phyloP scores from a whole-genome alignment of 2,888 invertebrate species.

The Tetrapedia diversipes region DNA sequence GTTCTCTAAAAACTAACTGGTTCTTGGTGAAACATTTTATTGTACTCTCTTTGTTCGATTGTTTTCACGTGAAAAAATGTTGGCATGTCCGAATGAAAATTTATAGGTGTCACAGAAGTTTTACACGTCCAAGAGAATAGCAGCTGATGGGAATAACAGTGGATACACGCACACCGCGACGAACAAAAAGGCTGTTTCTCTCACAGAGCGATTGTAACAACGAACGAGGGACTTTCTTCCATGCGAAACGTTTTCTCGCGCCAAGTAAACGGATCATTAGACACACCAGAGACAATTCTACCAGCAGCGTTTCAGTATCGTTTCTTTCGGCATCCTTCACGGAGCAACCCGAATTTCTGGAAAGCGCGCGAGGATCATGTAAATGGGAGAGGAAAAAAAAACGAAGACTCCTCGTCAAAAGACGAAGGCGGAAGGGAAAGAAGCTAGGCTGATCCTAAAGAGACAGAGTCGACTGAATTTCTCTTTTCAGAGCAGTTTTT shows the following conservation, averaged over 20 bases:
- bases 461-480: slow-evolving; percentile 16
- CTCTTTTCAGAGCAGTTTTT: slow-evolving; percentile 9
- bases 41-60: too few species aligned
- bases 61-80: too few species aligned
- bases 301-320: background rate
- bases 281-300: slow-evolving; percentile 11
- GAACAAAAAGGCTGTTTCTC: background rate
- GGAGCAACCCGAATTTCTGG: slow-evolving; percentile 35
- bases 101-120: too few species aligned
- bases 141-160: background rate
- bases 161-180: background rate
- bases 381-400: background rate
- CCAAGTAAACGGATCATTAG: slow-evolving; percentile 35
- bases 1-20: too few species aligned
- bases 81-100: background rate
- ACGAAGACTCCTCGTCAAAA: too few species aligned
- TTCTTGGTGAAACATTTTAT: too few species aligned
- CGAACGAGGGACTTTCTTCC: slow-evolving; percentile 29
- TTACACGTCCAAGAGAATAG: background rate
- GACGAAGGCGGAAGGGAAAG: background rate
- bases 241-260: slow-evolving; percentile 12
- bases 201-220: background rate
- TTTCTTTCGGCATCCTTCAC: background rate
- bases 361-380: slow-evolving; percentile 6
- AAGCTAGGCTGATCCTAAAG: background rate